Evolutionary conservation across 1,140 invertebrate genomes (phyloP).

Genomic region (Lycorma delicatula): DNA sequence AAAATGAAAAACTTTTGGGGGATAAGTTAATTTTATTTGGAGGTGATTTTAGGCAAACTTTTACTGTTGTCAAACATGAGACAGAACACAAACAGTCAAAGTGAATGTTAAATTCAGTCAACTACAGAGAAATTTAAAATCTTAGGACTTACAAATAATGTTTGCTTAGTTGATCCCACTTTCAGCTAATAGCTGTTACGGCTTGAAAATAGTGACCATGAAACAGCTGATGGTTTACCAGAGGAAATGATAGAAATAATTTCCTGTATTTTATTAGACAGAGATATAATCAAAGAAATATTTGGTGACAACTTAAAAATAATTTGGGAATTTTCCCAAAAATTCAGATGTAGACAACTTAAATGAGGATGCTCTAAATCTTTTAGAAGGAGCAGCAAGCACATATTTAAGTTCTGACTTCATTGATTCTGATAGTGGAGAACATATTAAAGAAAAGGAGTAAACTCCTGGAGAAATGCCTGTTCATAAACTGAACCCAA

Average conservation of each 20-base stretch:
- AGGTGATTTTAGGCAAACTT: conserved; percentile 2
- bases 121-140: background rate
- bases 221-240: conserved; percentile 1
- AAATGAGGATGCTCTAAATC: too few species aligned
- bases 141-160: background rate
- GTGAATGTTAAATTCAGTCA: background rate
- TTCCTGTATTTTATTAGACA: background rate
- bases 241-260: background rate
- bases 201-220: background rate
- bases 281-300: background rate
- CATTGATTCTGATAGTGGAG: too few species aligned
- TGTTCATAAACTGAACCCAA: too few species aligned
- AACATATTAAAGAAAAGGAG: too few species aligned
- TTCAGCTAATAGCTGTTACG: background rate
- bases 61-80: background rate
- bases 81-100: background rate
- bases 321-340: too few species aligned
- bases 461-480: too few species aligned
- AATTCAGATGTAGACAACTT: too few species aligned
- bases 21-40: conserved; percentile 6
- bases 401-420: too few species aligned
- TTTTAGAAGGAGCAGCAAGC: too few species aligned
- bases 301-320: too few species aligned
- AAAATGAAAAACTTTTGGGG: conserved; percentile 1
- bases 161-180: background rate